Base-by-base conservation (phyloP, 2,797 vertebrate species). In the Platalea minor region DNA sequence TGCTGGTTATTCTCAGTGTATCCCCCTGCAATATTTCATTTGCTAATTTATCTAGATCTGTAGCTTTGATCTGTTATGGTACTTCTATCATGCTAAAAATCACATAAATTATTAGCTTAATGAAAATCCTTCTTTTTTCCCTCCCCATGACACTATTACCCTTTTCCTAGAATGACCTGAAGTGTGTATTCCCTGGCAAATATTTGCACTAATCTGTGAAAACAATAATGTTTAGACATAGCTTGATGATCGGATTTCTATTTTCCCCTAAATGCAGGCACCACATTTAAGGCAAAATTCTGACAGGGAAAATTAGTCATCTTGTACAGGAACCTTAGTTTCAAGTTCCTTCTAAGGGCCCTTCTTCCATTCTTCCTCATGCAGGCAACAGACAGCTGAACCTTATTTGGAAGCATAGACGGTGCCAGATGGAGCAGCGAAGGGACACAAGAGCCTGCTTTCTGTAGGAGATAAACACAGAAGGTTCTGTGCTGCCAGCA, bases 351-450 rank as follows among this genome's bases (percentile, higher is more conserved):
- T 69, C 35, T 73, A 88, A 75, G 25, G 19, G 20, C 59, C 50
- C 9, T 64, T 83, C 86, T 68, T 45, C 69, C 45, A 46, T 39
- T 84, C 46, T 54, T 86, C 54, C 39, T 81, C n/a, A 65, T 15
- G 17, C 57, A 91, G n/a, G 14, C 56, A 89, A 74, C 18, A 88
- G 65, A 83, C 17, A 39, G 28, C 17, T 88, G 69, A 81, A 90
- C 76, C 41, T 68, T 61, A 51, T 78, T 88, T 93, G 80, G 75
- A 96, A 93, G 35, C 5, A 9, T 2, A 69, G 70, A 78, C 19
- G 39, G 13, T 54, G 67, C 50, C 94, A 97, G 88, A 93, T 90
- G 94, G 94, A 95, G 67, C 31, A 95, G 26, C 67, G 39, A 90
- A 94, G 54, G 79, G 54, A 92, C 61, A 76, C 35, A 85, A 80